Conservation (phyloP, 1,140 invertebrate genomes). For the Muscidifurax raptorellus region DNA sequence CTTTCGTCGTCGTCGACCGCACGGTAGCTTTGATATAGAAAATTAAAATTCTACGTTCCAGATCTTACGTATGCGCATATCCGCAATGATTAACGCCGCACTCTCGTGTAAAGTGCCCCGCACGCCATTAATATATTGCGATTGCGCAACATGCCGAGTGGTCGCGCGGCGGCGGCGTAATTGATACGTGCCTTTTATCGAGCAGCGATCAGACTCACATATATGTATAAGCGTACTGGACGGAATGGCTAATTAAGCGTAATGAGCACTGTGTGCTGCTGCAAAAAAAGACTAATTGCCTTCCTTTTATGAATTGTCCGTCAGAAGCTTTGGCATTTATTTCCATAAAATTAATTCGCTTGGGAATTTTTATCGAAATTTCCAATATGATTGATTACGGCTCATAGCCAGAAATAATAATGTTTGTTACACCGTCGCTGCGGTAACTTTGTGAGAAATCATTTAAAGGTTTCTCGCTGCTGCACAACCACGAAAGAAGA, state of each 20-base stretch:
- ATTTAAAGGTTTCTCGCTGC: too few species aligned
- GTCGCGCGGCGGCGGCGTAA: conserved; percentile 14
- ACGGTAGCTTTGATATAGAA: not conserved
- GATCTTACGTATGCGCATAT: not conserved
- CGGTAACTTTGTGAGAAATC: too few species aligned
- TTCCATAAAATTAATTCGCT: not conserved
- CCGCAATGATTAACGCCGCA: conserved; percentile 17
- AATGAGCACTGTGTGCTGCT: not conserved
- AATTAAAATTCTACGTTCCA: not conserved
- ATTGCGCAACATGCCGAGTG: not conserved
- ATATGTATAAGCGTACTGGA: not conserved
- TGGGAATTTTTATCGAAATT: not conserved
- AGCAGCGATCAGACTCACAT: not conserved
- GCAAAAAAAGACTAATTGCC: not conserved
- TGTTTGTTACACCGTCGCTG: too few species aligned
- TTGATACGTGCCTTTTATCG: conserved; percentile 33
- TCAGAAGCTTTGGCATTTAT: not conserved
- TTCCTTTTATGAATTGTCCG: not conserved
- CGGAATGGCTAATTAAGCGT: conserved; percentile 2
- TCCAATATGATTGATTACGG: not conserved
- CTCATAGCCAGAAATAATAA: not conserved
- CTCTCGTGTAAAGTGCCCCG: not conserved
- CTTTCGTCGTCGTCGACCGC: not conserved
- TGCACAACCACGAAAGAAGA: too few species aligned
- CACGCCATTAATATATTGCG: conserved; percentile 15